Evolutionary conservation across 1,140 invertebrate species (phyloP).

Genomic region (Pinna nobilis): DNA sequence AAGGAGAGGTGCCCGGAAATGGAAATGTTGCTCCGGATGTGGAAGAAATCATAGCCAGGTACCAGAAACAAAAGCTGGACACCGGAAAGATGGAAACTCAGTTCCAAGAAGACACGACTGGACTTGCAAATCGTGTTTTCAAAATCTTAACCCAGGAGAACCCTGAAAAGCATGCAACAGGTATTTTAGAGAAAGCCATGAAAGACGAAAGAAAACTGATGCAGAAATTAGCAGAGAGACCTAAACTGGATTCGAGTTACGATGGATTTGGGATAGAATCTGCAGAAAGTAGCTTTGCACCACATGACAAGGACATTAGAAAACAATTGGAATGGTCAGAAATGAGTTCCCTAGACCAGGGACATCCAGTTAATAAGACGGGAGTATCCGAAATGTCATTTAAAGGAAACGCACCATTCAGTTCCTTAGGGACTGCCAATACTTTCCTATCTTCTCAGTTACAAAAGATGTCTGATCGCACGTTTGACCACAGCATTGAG

Average conservation of each 20-base stretch:
- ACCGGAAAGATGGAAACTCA: slow-evolving; percentile 12
- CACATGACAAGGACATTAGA: slow-evolving; percentile 52
- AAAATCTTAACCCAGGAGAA: slow-evolving; percentile 56
- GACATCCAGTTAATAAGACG: slow-evolving; percentile 40
- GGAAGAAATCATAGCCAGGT: slow-evolving; percentile 50
- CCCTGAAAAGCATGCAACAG: slow-evolving; percentile 59
- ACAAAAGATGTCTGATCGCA: slow-evolving; percentile 59
- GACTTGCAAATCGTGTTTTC: slow-evolving; percentile 57
- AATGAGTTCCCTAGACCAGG: slow-evolving; percentile 51
- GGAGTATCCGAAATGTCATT: slow-evolving; percentile 32
- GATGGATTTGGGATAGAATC: slow-evolving; percentile 42
- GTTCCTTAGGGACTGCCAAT: slow-evolving; percentile 56
- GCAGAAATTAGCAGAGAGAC: slow-evolving; percentile 38
- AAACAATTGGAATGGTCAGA: slow-evolving; percentile 63
- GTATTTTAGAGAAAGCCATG: slow-evolving; percentile 58
- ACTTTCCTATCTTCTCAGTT: slow-evolving; percentile 63
- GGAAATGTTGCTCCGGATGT: slow-evolving; percentile 44
- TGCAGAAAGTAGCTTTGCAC: slow-evolving; percentile 41
- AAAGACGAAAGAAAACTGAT: slow-evolving; percentile 55
- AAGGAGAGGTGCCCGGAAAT: slow-evolving; percentile 33
- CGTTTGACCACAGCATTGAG: slow-evolving; percentile 65
- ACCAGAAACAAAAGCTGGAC: slow-evolving; percentile 33
- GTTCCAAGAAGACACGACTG: slow-evolving; percentile 38
- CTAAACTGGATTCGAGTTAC: slow-evolving; percentile 52
- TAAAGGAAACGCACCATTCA: slow-evolving; percentile 45